Evolutionary conservation across 1,140 invertebrate species (phyloP).

Genomic region (Sinella curviseta): DNA sequence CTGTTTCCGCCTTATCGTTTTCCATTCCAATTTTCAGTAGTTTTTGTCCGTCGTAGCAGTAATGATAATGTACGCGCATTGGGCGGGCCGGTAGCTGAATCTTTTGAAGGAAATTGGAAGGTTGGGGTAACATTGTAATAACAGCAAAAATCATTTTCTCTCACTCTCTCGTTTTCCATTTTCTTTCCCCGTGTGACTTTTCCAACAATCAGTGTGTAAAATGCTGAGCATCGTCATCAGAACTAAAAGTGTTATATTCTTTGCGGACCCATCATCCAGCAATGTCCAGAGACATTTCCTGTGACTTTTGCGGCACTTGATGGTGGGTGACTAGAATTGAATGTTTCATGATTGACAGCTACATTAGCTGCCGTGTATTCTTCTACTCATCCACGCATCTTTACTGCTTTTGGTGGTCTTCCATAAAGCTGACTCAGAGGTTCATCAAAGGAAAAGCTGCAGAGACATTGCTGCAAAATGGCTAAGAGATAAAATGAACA

Average conservation of each 20-base stretch:
- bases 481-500: not conserved
- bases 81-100: not conserved
- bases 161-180: not conserved
- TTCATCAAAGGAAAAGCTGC: not conserved
- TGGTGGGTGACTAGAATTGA: not conserved
- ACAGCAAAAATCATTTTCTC: not conserved
- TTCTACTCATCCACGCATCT: not conserved
- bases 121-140: not conserved
- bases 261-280: too few relatives aligned
- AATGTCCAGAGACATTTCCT: not conserved
- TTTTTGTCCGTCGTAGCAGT: too few relatives aligned
- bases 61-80: too few relatives aligned
- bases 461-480: not conserved
- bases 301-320: not conserved
- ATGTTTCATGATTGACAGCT: constrained; percentile 7
- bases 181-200: not conserved
- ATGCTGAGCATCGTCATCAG: too few relatives aligned
- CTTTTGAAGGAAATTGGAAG: not conserved
- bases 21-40: too few relatives aligned
- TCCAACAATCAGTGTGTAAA: too few relatives aligned
- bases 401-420: not conserved
- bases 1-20: not conserved
- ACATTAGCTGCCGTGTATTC: not conserved
- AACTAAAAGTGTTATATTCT: too few relatives aligned
- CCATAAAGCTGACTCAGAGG: not conserved